A percentile compares a stretch with the other conserved stretches of the same genome.
phyloP scores from a whole-genome alignment of 2,888 invertebrate genomes.

The Dynastes grantii region DNA sequence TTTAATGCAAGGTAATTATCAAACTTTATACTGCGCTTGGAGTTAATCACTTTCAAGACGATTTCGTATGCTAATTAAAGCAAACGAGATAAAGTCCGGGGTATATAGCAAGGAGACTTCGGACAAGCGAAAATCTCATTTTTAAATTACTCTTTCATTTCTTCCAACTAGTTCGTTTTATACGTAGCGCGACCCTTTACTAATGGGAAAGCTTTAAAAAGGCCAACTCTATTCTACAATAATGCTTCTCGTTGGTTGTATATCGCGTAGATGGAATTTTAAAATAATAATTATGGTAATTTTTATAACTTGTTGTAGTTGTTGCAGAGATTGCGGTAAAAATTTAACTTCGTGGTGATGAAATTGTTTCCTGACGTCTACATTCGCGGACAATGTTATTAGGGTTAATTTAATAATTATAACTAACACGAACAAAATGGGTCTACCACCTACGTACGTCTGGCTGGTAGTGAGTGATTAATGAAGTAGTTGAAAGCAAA shows the following conservation, averaged over 20 bases:
- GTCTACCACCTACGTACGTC: neutral
- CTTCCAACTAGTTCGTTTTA: slow-evolving; percentile 8
- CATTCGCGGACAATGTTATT: neutral
- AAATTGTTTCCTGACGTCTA: neutral
- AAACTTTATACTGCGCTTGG: slow-evolving; percentile 8
- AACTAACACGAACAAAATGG: neutral
- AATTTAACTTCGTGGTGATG: neutral
- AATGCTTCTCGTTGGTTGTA: neutral
- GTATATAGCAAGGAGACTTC: slow-evolving; percentile 10
- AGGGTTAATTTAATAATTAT: slow-evolving; percentile 7
- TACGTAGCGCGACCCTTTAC: neutral
- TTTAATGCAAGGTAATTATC: slow-evolving; percentile 33
- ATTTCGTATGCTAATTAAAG: slow-evolving; percentile 34
- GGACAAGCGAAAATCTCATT: slow-evolving; percentile 33
- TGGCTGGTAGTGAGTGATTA: slow-evolving; percentile 7
- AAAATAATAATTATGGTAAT: neutral
- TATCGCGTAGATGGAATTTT: slow-evolving; percentile 9
- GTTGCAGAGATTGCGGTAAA: neutral
- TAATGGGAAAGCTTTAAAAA: slow-evolving; percentile 10
- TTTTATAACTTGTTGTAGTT: too few species aligned
- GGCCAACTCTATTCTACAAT: neutral
- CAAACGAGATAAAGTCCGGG: slow-evolving; percentile 33
- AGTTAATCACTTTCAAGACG: slow-evolving; percentile 42
- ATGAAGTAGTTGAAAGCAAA: slow-evolving; percentile 29
- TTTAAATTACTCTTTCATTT: slow-evolving; percentile 3